Evolutionary conservation across 2,113 vertebrate genomes (phyloP).

Genomic region (Loxodonta africana): DNA sequence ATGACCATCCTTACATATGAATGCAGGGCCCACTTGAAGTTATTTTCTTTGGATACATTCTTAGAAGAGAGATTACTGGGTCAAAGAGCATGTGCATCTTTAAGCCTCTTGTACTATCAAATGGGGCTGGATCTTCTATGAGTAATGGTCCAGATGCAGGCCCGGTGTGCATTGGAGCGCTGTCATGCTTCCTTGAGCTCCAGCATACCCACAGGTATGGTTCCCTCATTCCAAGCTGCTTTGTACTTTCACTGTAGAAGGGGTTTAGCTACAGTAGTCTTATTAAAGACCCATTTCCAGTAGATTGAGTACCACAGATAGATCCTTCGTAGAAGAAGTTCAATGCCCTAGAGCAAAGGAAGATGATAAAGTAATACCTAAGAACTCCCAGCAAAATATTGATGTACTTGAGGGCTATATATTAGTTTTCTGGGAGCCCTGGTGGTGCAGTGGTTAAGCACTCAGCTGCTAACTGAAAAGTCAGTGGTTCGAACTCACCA

Average conservation of each 20-base stretch:
- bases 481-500: no score
- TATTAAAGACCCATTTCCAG: background rate
- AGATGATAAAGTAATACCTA: background rate
- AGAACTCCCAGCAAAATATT: background rate
- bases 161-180: fast-evolving
- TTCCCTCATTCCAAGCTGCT: background rate
- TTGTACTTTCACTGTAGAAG: background rate
- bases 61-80: background rate
- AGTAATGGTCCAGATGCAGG: no score
- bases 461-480: no score
- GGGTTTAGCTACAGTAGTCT: background rate
- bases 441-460: no score
- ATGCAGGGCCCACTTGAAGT: background rate
- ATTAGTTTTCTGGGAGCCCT: no score
- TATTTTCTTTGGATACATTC: conserved; percentile 20
- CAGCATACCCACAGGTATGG: fast-evolving
- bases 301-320: background rate
- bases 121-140: background rate
- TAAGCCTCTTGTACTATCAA: background rate
- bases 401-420: background rate
- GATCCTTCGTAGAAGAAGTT: background rate
- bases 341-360: background rate
- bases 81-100: background rate
- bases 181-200: background rate
- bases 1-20: conserved; percentile 20